phyloP scores from a whole-genome alignment of 2,797 vertebrate species.

The Aphelocoma californica region DNA sequence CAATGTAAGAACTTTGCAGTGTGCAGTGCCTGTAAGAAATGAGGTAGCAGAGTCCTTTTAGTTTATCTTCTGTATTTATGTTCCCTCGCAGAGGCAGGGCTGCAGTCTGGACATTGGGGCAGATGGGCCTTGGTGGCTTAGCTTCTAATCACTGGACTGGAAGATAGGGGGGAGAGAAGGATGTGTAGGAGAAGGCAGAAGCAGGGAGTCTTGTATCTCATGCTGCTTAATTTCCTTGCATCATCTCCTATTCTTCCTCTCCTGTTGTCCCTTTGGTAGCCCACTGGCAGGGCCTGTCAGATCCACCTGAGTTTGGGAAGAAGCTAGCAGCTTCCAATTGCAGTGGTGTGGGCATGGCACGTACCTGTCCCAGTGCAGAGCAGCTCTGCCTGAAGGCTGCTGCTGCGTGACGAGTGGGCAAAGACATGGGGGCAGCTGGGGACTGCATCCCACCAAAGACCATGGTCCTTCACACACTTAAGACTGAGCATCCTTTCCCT shows the following conservation, averaged over 20 bases:
- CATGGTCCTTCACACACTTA: background rate
- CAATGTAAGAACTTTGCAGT: background rate
- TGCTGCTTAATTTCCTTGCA: background rate
- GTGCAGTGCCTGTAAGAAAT: background rate
- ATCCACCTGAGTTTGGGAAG: background rate
- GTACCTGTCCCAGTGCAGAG: background rate
- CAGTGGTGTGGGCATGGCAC: fast-evolving
- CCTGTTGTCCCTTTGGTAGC: background rate
- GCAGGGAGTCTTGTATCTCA: background rate
- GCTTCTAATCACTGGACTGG: background rate
- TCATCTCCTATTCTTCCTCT: background rate
- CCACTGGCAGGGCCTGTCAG: background rate
- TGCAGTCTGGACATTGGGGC: background rate
- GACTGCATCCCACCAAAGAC: background rate
- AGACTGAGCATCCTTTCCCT: background rate
- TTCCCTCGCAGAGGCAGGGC: background rate
- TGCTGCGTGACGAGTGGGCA: fast-evolving
- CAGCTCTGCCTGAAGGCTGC: fast-evolving
- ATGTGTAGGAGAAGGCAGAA: background rate
- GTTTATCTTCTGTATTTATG: background rate
- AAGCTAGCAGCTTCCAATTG: fast-evolving
- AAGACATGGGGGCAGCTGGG: background rate
- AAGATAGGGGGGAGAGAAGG: background rate
- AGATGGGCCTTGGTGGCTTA: background rate
- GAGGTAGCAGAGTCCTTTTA: background rate